Evolutionary conservation across 2,797 vertebrate species (phyloP), one percentile per base, ranked within the genome.

Genomic region (Brotula barbata): DNA sequence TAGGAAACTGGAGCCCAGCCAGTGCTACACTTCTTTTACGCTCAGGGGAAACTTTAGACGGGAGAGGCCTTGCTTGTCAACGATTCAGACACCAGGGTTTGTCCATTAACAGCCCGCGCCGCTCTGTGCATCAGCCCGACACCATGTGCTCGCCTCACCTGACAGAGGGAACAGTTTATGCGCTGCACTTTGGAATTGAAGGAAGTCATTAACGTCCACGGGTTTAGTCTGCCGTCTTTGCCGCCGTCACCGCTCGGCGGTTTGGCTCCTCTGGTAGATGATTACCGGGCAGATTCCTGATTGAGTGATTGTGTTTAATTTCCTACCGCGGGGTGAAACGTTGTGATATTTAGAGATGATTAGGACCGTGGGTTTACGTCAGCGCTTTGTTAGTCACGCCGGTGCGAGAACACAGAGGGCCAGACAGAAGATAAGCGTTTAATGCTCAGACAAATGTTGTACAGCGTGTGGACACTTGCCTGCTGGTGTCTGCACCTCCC

Each of bases 371-470:
- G 2, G 61, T 60, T 90, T 78, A 88, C 63, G 82, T 90, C 86
- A 90, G 89, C 61, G 75, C 83, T 88, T 91, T 80, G 88, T 81
- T 73, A 85, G 86, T 84, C 43, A 23, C 22, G 60, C 63, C 19
- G 58, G 80, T 83, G 81, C 77, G 77, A 85, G 85, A 89, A 86
- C 77, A 88, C 74, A 77, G 77, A 46, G n/a, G 83, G 71, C 85
- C 82, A 91, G 89, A 89, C 85, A 73, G 82, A 81, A 86, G 90
- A 91, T 88, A 90, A 91, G 85, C 86, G 79, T 87, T 86, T 83
- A 85, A 88, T 86, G 86, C 89, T 78, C 81, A 72, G 67, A 81
- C 86, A 91, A 92, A 90, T 89, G 90, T 77, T 80, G 82, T 73
- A 65, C 73, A 76, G 84, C 82, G 25, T 84, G 85, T 82, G 88